Percentiles rank a stretch among this genome's conserved stretches.
Conservation (phyloP, 2,888 invertebrate species). For the Idaea biselata region DNA sequence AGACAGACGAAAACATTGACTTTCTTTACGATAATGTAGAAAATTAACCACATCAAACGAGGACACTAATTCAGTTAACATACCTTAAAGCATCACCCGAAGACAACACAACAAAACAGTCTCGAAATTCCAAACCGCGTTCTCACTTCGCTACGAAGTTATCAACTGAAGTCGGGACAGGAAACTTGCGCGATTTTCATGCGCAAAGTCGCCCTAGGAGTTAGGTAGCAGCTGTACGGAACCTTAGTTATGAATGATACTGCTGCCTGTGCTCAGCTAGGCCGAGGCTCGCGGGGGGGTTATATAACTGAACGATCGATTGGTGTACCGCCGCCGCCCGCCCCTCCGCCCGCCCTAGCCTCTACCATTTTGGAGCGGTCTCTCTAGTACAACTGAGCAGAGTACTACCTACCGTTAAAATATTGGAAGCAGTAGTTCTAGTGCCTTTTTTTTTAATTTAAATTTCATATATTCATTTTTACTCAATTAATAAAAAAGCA, state of each 20-base stretch:
- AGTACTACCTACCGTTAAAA: not conserved
- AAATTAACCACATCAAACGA: no score
- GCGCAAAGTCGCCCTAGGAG: constrained; percentile 47
- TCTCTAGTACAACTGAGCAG: not conserved
- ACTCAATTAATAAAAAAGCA: no score
- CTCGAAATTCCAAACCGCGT: constrained; percentile 34
- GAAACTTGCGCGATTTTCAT: constrained; percentile 43
- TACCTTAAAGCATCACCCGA: constrained; percentile 71
- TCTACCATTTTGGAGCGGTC: constrained; percentile 14
- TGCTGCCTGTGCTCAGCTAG: constrained; percentile 40
- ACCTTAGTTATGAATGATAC: constrained; percentile 60
- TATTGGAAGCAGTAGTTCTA: no score
- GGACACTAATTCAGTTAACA: constrained; percentile 26
- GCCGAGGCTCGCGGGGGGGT: constrained; percentile 45
- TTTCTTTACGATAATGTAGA: no score
- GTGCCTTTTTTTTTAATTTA: no score
- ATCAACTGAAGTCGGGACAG: constrained; percentile 57
- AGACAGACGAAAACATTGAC: no score
- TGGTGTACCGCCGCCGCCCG: constrained; percentile 47
- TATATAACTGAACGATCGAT: constrained; percentile 72
- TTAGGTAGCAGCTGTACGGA: constrained; percentile 44
- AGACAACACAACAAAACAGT: constrained; percentile 53
- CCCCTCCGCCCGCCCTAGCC: constrained; percentile 26
- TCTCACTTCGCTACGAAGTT: constrained; percentile 37
- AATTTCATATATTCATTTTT: no score